A percentile compares a stretch with the other conserved stretches of the same genome.
These are phyloP conservation scores for Heliconius hewitsoni DNA, from an alignment of 1,140 invertebrate genomes.

Conservation along the genomic window DNA sequence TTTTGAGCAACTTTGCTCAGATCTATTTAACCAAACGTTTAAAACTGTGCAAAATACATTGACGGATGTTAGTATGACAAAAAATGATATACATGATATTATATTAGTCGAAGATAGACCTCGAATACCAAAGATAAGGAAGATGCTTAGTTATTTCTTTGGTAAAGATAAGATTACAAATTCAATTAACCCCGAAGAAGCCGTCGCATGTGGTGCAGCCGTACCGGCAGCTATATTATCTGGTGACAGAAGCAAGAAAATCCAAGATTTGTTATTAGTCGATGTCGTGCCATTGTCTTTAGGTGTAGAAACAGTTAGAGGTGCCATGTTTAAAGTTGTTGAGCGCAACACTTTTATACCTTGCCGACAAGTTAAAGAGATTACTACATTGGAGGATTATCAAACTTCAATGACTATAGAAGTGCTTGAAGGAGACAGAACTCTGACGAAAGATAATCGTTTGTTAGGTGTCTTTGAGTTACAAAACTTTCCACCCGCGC, in stretches of 20 bases:
- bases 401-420: conserved; percentile 66
- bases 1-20: conserved; percentile 83
- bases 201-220: conserved; percentile 78
- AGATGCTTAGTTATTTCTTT: conserved; percentile 74
- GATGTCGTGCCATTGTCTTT: conserved; percentile 82
- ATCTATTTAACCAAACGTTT: conserved; percentile 75
- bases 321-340: conserved; percentile 84
- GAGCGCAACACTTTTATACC: conserved; percentile 87
- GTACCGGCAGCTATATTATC: conserved; percentile 77
- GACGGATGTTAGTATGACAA: conserved; percentile 84
- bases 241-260: conserved; percentile 76
- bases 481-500: conserved; percentile 59
- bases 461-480: conserved; percentile 62
- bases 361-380: conserved; percentile 60
- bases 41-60: conserved; percentile 77
- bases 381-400: conserved; percentile 65
- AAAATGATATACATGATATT: conserved; percentile 84
- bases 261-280: conserved; percentile 77
- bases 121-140: conserved; percentile 82
- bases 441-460: conserved; percentile 62
- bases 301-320: conserved; percentile 83
- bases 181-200: conserved; percentile 80
- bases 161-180: conserved; percentile 66
- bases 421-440: conserved; percentile 66
- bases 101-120: conserved; percentile 88